Base-by-base conservation (phyloP, 1,140 invertebrate species). In the Zaprionus ornatus region DNA sequence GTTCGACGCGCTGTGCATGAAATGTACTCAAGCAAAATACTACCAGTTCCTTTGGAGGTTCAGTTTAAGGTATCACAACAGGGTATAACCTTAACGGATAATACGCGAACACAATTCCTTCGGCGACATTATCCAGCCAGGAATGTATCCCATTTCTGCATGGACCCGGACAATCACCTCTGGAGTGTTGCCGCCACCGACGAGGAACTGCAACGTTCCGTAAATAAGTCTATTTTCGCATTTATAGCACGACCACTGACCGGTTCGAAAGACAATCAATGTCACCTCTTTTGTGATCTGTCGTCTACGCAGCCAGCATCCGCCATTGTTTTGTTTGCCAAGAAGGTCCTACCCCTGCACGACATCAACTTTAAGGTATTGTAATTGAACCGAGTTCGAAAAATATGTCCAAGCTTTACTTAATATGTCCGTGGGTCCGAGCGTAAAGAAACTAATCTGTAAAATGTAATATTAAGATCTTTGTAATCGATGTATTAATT, bases 1-100 rank as follows among this genome's bases (percentile, higher is more conserved):
- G 95, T 99, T 17, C 95, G 96, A 73, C 96, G 97, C 90, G 96
- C 97, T 0, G 95, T 98, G 4, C 93, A 94, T 21, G 94, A 95
- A 40, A 93, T 98, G 57, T 95, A 97, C 70, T 93, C 94, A 1
- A 95, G 95, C 87, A 93, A 93, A 56, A 94, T 95, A 23, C 90
- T 94, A 32, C 95, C 96, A 9, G 90, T 92, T 21, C 94, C 96
- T 1, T 95, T 96, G 21, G 95, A 97, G 54, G 98, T 99, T 0
- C 98, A 99, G 92, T 99, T 99, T 92, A 99, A 99, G 94, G 98
- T 99, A 6, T 98, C 97, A 54, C 96, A 95, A 55, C 97, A 98
- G 85, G 98, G 98, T 52, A 98, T 99, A 77, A 99, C 98, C 3
- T 93, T 99, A 54, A 99, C 98, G 15, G 98, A 99, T 92, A 97